phyloP scores from a whole-genome alignment of 1,140 invertebrate species.

The Saccostrea glomerata region DNA sequence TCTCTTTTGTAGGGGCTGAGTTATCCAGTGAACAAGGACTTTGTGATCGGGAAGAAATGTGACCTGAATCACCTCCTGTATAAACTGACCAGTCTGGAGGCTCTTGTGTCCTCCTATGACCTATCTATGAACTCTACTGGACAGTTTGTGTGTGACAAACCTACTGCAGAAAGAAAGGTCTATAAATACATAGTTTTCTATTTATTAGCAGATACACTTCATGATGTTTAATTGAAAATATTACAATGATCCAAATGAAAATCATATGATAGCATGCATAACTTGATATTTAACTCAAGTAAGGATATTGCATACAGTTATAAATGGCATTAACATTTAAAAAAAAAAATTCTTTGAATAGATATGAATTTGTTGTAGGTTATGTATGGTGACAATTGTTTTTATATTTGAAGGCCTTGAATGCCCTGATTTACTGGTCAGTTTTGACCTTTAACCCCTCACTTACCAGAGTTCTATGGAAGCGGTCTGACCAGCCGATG shows the following conservation, averaged over 20 bases:
- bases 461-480: conserved; percentile 78
- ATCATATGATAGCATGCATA: no score
- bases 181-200: neutral
- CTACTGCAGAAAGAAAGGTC: conserved; percentile 74
- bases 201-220: no score
- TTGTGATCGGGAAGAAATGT: conserved; percentile 61
- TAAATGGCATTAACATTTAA: no score
- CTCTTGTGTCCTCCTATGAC: conserved; percentile 74
- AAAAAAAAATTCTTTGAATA: no score
- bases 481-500: conserved; percentile 78
- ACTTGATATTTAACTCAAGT: no score
- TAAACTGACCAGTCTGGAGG: conserved; percentile 70
- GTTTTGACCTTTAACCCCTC: conserved; percentile 73
- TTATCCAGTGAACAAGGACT: conserved; percentile 55
- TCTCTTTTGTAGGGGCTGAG: conserved; percentile 16
- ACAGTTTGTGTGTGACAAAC: conserved; percentile 64
- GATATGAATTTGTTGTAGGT: no score
- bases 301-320: no score
- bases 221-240: no score
- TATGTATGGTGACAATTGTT: no score
- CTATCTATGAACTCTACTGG: conserved; percentile 71
- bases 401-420: conserved; percentile 64
- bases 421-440: conserved; percentile 76
- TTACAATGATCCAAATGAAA: no score
- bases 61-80: conserved; percentile 70